A percentile compares a stretch with the other conserved stretches of the same genome.
Evolutionary conservation across 1,140 invertebrate genomes (phyloP).

Genomic region (Batillaria attramentaria): DNA sequence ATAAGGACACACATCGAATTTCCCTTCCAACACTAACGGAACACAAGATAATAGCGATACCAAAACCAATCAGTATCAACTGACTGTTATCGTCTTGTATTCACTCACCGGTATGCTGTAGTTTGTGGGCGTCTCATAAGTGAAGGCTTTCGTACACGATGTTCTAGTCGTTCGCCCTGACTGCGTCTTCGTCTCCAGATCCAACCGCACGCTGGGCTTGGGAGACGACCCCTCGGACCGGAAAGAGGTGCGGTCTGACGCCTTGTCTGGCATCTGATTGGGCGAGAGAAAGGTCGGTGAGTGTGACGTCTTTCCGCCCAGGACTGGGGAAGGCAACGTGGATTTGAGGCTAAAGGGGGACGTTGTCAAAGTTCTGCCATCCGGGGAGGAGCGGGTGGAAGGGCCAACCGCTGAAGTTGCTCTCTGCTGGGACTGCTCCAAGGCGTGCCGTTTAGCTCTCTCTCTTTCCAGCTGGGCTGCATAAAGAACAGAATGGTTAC

Average conservation of each 20-base stretch:
- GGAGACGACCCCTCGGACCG: not conserved
- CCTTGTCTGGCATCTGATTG: conserved; percentile 18
- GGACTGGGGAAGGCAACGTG: not conserved
- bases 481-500: conserved; percentile 1
- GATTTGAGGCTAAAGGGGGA: not conserved
- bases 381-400: not conserved
- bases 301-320: not conserved
- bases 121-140: conserved; percentile 24
- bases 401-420: not conserved
- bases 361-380: not conserved
- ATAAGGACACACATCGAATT: no score
- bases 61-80: no score
- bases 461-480: conserved; percentile 42
- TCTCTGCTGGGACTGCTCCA: not conserved
- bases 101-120: conserved; percentile 36
- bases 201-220: not conserved
- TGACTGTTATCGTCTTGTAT: no score
- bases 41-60: no score
- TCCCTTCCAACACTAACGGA: no score
- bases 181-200: conserved; percentile 4
- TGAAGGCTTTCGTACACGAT: conserved; percentile 30
- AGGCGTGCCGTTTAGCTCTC: conserved; percentile 13
- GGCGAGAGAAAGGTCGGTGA: not conserved
- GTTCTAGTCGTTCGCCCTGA: conserved; percentile 20
- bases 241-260: not conserved